Percentiles rank a stretch among this genome's conserved stretches.
Evolutionary conservation across 2,797 vertebrate species (phyloP).

Genomic region (Lepilemur ruficaudatus): DNA sequence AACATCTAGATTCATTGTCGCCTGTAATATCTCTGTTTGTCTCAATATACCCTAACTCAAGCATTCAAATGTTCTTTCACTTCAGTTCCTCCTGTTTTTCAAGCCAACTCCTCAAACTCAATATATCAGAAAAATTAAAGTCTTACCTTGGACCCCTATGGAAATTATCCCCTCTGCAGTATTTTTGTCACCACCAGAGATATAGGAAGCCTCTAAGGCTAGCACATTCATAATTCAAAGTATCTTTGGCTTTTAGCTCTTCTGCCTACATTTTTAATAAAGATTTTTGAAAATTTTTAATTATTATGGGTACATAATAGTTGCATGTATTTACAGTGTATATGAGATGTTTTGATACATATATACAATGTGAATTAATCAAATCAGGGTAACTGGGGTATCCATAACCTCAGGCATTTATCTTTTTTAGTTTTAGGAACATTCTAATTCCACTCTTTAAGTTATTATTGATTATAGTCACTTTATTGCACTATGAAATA

Average conservation of each 20-base stretch:
- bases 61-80: neutral
- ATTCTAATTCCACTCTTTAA: neutral
- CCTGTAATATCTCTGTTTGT: neutral
- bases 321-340: neutral
- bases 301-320: neutral
- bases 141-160: neutral
- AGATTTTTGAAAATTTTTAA: neutral
- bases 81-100: neutral
- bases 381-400: neutral
- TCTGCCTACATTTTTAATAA: neutral
- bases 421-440: neutral
- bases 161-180: neutral
- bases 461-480: neutral
- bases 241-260: neutral
- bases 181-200: neutral
- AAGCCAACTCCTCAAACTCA: neutral
- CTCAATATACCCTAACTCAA: neutral
- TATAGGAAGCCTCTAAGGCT: neutral
- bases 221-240: neutral
- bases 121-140: neutral
- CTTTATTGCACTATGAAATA: neutral
- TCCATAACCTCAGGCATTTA: neutral
- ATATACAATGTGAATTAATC: neutral
- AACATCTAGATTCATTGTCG: neutral
- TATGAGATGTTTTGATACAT: neutral